A percentile compares a stretch with the other conserved stretches of the same genome.
Evolutionary conservation across 2,888 invertebrate genomes (phyloP).

Genomic region (Morpho achilles): DNA sequence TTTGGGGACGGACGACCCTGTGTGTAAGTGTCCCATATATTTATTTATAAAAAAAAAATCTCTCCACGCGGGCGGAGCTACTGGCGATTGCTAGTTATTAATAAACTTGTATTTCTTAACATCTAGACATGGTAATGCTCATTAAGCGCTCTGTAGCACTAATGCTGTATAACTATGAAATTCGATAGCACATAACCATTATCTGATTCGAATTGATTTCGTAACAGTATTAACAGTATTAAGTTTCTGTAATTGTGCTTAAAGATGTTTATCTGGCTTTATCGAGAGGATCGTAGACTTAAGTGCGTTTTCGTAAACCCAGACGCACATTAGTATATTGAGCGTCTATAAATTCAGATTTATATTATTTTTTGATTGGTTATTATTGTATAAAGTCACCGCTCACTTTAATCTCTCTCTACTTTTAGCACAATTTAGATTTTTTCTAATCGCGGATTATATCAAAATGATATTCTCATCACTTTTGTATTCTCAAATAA

Average conservation of each 20-base stretch:
- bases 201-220: constrained; percentile 13
- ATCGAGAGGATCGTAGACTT: constrained; percentile 15
- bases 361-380: too few species aligned
- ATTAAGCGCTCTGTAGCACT: constrained; percentile 6
- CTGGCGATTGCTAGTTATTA: background rate
- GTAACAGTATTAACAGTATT: constrained; percentile 12
- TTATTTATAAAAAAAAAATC: too few species aligned
- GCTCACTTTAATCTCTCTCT: too few species aligned
- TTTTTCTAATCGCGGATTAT: too few species aligned
- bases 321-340: background rate
- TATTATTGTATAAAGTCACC: too few species aligned
- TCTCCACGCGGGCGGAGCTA: too few species aligned
- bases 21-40: too few species aligned
- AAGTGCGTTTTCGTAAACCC: constrained; percentile 1
- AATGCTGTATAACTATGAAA: constrained; percentile 10
- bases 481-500: too few species aligned
- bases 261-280: constrained; percentile 22
- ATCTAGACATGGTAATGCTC: constrained; percentile 7
- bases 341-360: background rate
- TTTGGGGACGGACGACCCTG: too few species aligned
- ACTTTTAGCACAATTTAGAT: too few species aligned
- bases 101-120: constrained; percentile 3
- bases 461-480: too few species aligned
- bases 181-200: constrained; percentile 8
- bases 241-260: constrained; percentile 17